These are phyloP conservation scores for Decapterus maruadsi DNA, from an alignment of 2,797 vertebrate genomes.

Conservation along the genomic window DNA sequence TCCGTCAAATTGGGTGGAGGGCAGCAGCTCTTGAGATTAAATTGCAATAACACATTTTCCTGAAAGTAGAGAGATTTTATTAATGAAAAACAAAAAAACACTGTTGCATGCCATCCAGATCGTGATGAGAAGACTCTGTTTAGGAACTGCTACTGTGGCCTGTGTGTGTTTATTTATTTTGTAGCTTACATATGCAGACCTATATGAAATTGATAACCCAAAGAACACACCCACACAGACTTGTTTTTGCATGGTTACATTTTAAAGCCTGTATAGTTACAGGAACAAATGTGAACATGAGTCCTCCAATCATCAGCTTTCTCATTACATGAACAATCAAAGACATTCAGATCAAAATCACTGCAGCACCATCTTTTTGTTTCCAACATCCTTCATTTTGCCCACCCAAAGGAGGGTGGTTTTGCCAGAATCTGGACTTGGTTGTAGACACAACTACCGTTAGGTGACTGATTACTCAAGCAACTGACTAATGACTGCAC, in stretches of 20 bases:
- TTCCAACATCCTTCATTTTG: background rate
- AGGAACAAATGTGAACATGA: background rate
- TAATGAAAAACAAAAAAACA: slow-evolving; percentile 46
- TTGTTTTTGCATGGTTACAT: too few species aligned
- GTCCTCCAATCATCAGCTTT: background rate
- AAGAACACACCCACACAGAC: too few species aligned
- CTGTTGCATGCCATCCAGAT: slow-evolving; percentile 8
- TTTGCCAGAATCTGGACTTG: too few species aligned
- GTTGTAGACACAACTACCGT: too few species aligned
- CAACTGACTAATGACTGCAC: too few species aligned
- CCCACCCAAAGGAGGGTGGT: too few species aligned
- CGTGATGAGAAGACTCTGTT: slow-evolving; percentile 3
- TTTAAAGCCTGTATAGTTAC: too few species aligned
- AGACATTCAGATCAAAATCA: background rate
- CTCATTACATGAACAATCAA: background rate
- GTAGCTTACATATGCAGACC: too few species aligned
- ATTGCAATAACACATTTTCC: slow-evolving; percentile 57
- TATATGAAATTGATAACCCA: too few species aligned
- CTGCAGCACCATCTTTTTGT: background rate
- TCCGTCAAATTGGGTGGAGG: slow-evolving; percentile 59
- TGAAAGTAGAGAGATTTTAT: slow-evolving; percentile 46
- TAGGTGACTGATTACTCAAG: too few species aligned
- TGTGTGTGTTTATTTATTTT: too few species aligned
- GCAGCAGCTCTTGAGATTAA: slow-evolving; percentile 57
- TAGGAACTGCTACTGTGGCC: background rate